Evolutionary conservation across 2,888 invertebrate genomes (phyloP), one percentile per base, ranked within the genome.

Genomic region (Aromia moschata): DNA sequence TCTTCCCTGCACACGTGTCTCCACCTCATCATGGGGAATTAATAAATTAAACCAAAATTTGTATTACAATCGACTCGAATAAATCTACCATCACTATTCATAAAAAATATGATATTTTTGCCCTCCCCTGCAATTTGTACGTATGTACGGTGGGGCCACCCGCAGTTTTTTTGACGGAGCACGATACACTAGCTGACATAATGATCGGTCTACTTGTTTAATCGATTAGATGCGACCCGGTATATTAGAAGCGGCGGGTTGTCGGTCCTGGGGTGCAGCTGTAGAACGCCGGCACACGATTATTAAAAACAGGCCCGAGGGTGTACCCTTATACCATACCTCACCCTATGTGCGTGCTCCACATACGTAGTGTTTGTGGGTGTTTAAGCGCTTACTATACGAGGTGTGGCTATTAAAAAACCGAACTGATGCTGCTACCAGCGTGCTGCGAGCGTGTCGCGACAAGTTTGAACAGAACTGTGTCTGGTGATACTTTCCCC

Each of bases 121-220:
- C 56, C 60, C 60, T 49, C 51, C 36, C 46, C 56, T 36, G 41
- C 61, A 60, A 62, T 65, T 65, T 58, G 62, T 60, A 60, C 56
- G 33, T 46, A 31, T 36, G 37, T 20, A n/a, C n/a, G 52, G 31
- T 36, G 52, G 68, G 69, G 68, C 72, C 72, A 70, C 72, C 73
- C 70, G 71, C 61, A 54, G 68, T 60, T 62, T 62, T n/a, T n/a
- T 67, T 68, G 69, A 69, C 72, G 68, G 65, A 68, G 64, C 62
- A 47, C 62, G 65, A 70, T 65, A 55, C 59, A 64, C 44, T 44
- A 38, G 43, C 62, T 64, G 68, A 71, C 69, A 69, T 71, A 72
- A 72, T 71, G 70, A 74, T 72, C 68, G 66, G 64, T 64, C 65
- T 70, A 70, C 71, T 74, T 72, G 72, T 73, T 73, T 75, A 75